phyloP scores from a whole-genome alignment of 1,140 invertebrate species.

The Leptinotarsa lineolata region DNA sequence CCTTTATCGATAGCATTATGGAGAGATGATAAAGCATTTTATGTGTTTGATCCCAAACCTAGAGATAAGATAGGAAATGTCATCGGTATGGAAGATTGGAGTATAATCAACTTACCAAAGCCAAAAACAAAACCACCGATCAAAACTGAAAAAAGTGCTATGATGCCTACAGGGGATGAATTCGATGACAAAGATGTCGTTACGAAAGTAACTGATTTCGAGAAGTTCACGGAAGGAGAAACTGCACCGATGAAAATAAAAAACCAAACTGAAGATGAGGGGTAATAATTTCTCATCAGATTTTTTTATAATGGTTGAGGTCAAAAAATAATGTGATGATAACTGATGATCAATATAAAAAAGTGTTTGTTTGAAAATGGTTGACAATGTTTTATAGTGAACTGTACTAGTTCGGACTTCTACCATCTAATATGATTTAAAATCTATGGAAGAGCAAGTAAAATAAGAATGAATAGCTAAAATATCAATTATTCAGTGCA shows the following conservation, averaged over 20 bases:
- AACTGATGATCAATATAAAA: too few species aligned
- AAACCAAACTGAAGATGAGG: constrained; percentile 20
- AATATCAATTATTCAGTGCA: too few species aligned
- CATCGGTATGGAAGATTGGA: constrained; percentile 35
- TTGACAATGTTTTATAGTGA: too few species aligned
- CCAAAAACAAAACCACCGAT: constrained; percentile 27
- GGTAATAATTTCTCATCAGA: neutral
- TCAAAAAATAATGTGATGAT: too few species aligned
- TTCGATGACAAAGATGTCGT: constrained; percentile 8
- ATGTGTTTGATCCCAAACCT: constrained; percentile 52
- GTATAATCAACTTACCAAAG: constrained; percentile 10
- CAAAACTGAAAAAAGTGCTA: neutral
- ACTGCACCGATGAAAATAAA: neutral
- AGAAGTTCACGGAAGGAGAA: constrained; percentile 16
- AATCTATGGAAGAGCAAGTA: too few species aligned
- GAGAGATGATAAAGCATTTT: constrained; percentile 46
- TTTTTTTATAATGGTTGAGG: too few species aligned
- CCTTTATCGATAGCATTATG: constrained; percentile 46
- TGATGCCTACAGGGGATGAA: constrained; percentile 31
- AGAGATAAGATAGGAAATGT: constrained; percentile 46
- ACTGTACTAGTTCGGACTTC: too few species aligned
- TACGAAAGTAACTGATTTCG: neutral
- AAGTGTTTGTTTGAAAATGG: too few species aligned
- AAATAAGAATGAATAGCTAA: too few species aligned
- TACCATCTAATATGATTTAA: too few species aligned